Conservation (phyloP, 2,113 vertebrate genomes). For the Heloderma charlesbogerti region DNA sequence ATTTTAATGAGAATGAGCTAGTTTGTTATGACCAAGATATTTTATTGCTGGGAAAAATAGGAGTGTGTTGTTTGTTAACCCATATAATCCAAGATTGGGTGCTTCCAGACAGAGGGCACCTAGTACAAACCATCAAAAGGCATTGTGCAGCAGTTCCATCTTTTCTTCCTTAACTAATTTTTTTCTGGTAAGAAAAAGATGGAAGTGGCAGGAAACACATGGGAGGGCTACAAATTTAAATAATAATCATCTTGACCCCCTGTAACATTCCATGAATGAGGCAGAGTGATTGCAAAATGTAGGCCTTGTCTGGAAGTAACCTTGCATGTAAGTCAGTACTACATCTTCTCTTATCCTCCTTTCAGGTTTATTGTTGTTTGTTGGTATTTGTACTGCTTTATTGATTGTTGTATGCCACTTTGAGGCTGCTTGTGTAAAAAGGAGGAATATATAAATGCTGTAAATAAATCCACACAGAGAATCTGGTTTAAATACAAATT, state of each 20-base stretch:
- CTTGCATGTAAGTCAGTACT: not conserved
- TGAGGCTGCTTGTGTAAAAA: not conserved
- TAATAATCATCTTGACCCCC: too few species aligned
- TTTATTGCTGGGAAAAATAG: slow-evolving; percentile 6
- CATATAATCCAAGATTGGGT: not conserved
- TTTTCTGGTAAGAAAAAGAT: not conserved
- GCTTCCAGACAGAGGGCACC: too few species aligned
- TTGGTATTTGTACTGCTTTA: not conserved
- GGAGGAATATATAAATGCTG: not conserved
- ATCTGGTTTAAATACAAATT: not conserved
- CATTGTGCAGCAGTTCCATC: too few species aligned
- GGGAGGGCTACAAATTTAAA: too few species aligned
- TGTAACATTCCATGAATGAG: too few species aligned
- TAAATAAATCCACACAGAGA: not conserved
- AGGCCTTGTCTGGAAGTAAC: too few species aligned
- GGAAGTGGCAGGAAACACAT: not conserved
- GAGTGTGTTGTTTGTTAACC: not conserved
- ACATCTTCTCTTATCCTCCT: not conserved
- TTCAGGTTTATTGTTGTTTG: not conserved
- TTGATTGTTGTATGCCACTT: not conserved
- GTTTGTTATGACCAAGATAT: not conserved
- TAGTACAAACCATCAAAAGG: too few species aligned
- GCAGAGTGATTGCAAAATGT: too few species aligned
- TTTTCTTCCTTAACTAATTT: too few species aligned
- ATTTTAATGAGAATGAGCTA: slow-evolving; percentile 9